A percentile compares a stretch with the other conserved stretches of the same genome.
phyloP scores from a whole-genome alignment of 2,797 vertebrate genomes.

The Propithecus perrieri region DNA sequence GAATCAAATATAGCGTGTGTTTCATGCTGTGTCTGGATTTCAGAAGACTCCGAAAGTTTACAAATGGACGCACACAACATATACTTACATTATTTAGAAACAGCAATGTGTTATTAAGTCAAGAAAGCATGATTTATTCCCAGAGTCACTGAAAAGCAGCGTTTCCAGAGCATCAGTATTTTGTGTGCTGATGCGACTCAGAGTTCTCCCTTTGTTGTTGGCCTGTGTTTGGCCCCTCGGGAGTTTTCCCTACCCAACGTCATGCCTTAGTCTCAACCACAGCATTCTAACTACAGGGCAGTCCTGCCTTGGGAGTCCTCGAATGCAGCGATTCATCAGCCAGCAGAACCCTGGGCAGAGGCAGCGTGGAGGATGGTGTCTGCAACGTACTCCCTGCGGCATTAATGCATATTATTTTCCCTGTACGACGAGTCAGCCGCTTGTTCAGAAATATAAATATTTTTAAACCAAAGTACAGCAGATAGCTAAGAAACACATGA shows the following conservation, averaged over 20 bases:
- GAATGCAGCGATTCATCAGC: slow-evolving; percentile 29
- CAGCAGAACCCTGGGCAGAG: slow-evolving; percentile 53
- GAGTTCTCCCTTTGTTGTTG: neutral
- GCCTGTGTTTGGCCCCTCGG: neutral
- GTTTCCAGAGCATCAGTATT: neutral
- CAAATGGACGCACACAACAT: slow-evolving; percentile 75
- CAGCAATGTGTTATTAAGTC: slow-evolving; percentile 75
- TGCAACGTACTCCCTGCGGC: slow-evolving; percentile 36
- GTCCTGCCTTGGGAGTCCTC: slow-evolving; percentile 34
- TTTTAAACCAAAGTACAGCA: slow-evolving; percentile 66
- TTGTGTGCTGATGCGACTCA: neutral
- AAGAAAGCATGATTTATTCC: slow-evolving; percentile 60
- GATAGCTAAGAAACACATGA: slow-evolving; percentile 69
- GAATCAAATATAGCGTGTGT: slow-evolving; percentile 78
- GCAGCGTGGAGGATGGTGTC: slow-evolving; percentile 27
- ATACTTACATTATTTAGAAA: slow-evolving; percentile 75
- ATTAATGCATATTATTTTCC: slow-evolving; percentile 71
- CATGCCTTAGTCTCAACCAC: neutral
- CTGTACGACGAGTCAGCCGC: slow-evolving; percentile 63
- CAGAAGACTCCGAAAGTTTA: slow-evolving; percentile 77
- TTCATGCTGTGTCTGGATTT: slow-evolving; percentile 77
- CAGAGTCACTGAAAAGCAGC: neutral
- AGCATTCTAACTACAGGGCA: neutral
- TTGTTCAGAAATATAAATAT: slow-evolving; percentile 77
- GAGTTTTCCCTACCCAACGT: neutral